Evolutionary conservation across 1,140 invertebrate species (phyloP).

Genomic region (Drosophila grimshawi): DNA sequence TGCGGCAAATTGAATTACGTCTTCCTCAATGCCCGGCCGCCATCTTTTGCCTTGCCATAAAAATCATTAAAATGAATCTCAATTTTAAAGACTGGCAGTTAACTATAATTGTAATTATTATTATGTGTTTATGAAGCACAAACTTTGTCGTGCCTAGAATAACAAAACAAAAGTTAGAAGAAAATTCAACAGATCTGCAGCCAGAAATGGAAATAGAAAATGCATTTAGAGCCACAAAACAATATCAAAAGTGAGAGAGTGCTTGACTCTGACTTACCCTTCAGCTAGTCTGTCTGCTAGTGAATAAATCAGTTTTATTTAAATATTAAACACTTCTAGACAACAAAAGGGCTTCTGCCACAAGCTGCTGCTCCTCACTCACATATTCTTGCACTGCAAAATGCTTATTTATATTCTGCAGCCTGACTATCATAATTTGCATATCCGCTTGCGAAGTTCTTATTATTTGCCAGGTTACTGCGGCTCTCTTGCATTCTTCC

Average conservation of each 20-base stretch:
- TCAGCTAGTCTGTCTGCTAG: not conserved
- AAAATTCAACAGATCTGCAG: not conserved
- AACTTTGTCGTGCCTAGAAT: not conserved
- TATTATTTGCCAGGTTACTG: conserved; percentile 35
- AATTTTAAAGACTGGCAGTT: conserved; percentile 2
- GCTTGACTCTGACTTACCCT: conserved; percentile 2
- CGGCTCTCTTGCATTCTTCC: conserved; percentile 9
- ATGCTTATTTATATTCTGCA: conserved; percentile 13
- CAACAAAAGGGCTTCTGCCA: not conserved
- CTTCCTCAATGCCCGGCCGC: not conserved
- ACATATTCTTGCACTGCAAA: not conserved
- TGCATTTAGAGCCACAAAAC: conserved; percentile 35
- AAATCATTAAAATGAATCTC: conserved; percentile 25
- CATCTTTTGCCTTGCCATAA: not conserved
- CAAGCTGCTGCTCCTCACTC: not conserved
- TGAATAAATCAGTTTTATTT: not conserved
- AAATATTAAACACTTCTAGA: not conserved
- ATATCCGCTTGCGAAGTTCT: conserved; percentile 35
- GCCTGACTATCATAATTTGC: conserved; percentile 53
- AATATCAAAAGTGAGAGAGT: conserved; percentile 7
- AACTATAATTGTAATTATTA: conserved; percentile 23
- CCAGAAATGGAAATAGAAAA: conserved; percentile 30
- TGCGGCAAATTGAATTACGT: conserved; percentile 41
- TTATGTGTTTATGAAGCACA: conserved; percentile 4
- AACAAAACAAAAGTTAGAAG: not conserved